phyloP scores from a whole-genome alignment of 2,797 vertebrate species.

The Luscinia megarhynchos region DNA sequence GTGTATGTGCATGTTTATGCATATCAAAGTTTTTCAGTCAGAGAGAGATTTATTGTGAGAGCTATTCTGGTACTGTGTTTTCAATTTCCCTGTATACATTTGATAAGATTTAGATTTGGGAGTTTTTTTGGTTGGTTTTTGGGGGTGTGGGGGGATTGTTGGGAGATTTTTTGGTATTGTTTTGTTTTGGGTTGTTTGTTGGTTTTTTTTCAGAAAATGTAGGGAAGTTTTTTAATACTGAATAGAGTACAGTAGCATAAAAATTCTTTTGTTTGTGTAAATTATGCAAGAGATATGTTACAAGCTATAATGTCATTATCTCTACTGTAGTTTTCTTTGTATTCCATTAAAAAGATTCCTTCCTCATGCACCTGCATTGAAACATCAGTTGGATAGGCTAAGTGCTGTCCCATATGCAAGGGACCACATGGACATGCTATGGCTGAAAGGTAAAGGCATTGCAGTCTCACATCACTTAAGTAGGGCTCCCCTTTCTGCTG shows the following conservation, averaged over 20 bases:
- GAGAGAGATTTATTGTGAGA: neutral
- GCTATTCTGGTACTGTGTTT: neutral
- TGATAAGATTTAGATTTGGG: neutral
- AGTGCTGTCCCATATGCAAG: neutral
- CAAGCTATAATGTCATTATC: neutral
- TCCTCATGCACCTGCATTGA: neutral
- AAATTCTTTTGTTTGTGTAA: neutral
- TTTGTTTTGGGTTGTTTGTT: neutral
- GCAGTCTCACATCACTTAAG: neutral
- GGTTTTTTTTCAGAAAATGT: rapidly evolving
- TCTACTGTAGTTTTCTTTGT: neutral
- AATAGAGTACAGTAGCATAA: neutral
- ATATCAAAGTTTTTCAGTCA: neutral
- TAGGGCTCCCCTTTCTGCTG: neutral
- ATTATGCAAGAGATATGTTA: neutral
- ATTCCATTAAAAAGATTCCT: neutral
- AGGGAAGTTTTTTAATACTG: neutral
- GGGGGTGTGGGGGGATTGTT: rapidly evolving
- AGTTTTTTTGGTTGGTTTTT: neutral
- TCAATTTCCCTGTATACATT: neutral
- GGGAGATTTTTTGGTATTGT: neutral
- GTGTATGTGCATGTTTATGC: neutral
- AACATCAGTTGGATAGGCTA: neutral
- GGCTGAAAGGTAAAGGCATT: neutral
- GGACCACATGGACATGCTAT: rapidly evolving